Evolutionary conservation across 2,113 vertebrate genomes (phyloP).

Genomic region (Hypanus sabinus): DNA sequence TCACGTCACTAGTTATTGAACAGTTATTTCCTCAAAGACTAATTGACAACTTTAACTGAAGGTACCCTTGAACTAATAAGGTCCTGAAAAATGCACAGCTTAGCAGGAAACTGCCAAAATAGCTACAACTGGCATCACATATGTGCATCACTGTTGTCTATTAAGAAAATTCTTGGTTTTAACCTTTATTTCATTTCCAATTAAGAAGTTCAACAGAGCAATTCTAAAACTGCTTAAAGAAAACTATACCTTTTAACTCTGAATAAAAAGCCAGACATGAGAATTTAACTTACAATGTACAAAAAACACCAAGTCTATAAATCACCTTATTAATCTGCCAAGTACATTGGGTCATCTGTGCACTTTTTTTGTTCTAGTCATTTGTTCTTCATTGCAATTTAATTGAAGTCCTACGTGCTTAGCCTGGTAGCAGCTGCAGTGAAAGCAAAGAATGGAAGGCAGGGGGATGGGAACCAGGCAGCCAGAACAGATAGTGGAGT

Average conservation of each 20-base stretch:
- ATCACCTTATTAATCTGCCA: not conserved
- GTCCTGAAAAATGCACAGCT: not conserved
- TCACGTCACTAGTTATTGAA: not conserved
- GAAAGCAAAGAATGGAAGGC: not conserved
- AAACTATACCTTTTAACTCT: not conserved
- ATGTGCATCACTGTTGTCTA: not conserved
- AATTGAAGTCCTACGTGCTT: not conserved
- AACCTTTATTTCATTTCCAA: not conserved
- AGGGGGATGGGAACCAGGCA: too few relatives aligned
- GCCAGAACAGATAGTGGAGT: too few relatives aligned
- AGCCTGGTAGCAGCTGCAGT: not conserved
- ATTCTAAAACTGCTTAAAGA: too few relatives aligned
- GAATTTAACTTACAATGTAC: not conserved
- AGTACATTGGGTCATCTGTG: not conserved
- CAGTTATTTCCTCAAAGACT: not conserved
- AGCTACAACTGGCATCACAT: not conserved
- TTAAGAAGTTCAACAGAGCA: not conserved
- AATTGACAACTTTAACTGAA: not conserved
- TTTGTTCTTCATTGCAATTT: not conserved
- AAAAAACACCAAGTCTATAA: not conserved
- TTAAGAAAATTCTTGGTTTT: not conserved
- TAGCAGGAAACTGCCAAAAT: not conserved
- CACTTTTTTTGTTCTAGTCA: not conserved
- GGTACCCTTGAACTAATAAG: not conserved
- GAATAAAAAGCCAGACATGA: not conserved